Evolutionary conservation across 2,888 invertebrate species (phyloP).

Genomic region (Nebria brevicollis): DNA sequence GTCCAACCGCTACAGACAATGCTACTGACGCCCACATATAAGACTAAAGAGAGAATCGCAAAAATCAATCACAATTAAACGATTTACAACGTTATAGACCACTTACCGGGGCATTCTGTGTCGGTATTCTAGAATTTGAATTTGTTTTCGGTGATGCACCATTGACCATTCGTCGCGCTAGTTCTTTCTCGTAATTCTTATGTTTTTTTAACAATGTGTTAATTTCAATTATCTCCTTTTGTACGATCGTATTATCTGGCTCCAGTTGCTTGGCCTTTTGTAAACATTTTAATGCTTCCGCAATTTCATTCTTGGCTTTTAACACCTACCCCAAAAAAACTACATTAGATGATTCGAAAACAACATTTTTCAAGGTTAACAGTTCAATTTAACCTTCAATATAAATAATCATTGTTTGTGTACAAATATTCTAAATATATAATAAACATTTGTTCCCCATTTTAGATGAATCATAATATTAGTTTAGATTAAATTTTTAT

Average conservation of each 20-base stretch:
- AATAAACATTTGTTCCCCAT: too few relatives aligned
- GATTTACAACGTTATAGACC: conserved; percentile 20
- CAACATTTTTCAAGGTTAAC: too few relatives aligned
- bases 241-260: conserved; percentile 68
- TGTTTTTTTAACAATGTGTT: conserved; percentile 58
- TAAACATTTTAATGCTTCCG: conserved; percentile 75
- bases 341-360: not conserved
- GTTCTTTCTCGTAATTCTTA: conserved; percentile 64
- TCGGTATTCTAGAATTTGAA: conserved; percentile 33
- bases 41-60: conserved; percentile 59
- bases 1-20: conserved; percentile 73
- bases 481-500: too few relatives aligned
- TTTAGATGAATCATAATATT: too few relatives aligned
- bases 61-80: not conserved
- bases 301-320: conserved; percentile 74
- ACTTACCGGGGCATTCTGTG: conserved; percentile 47
- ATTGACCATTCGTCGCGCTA: conserved; percentile 66
- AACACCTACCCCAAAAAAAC: conserved; percentile 66
- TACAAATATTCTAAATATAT: too few relatives aligned
- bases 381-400: too few relatives aligned
- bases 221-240: conserved; percentile 63
- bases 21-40: conserved; percentile 76
- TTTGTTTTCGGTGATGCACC: not conserved
- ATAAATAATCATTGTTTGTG: too few relatives aligned
- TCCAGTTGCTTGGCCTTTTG: conserved; percentile 72